phyloP scores from a whole-genome alignment of 2,797 vertebrate genomes.

The Macropodus opercularis region DNA sequence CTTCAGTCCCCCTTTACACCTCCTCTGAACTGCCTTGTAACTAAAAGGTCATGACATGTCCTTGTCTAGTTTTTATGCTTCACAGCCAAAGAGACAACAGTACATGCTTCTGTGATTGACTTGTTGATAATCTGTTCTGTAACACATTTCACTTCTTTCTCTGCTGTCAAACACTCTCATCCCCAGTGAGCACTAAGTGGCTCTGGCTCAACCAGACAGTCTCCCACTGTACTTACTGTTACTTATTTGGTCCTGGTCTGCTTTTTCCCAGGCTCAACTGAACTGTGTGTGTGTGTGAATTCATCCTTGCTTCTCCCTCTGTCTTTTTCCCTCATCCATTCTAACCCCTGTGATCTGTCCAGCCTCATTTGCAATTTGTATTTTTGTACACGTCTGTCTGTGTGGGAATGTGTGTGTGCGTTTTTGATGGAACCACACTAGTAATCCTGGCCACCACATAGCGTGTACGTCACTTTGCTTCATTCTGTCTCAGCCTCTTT shows the following conservation, averaged over 20 bases:
- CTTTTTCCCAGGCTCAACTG: conserved; percentile 78
- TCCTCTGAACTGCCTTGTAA: conserved; percentile 3
- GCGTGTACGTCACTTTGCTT: background rate
- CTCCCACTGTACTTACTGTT: conserved; percentile 68
- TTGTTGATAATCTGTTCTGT: conserved; percentile 28
- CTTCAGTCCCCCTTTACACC: background rate
- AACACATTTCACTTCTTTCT: conserved; percentile 47
- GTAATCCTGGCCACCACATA: conserved; percentile 10
- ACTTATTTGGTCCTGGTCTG: conserved; percentile 72
- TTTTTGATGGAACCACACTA: conserved; percentile 16
- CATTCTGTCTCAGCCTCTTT: background rate
- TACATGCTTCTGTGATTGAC: conserved; percentile 25
- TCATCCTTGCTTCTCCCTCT: conserved; percentile 27
- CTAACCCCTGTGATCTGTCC: conserved; percentile 48
- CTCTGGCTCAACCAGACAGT: conserved; percentile 56
- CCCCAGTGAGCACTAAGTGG: conserved; percentile 61
- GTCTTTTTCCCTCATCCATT: conserved; percentile 38
- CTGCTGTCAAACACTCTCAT: conserved; percentile 62
- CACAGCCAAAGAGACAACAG: conserved; percentile 11
- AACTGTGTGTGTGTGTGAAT: conserved; percentile 29
- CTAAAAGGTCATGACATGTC: conserved; percentile 3
- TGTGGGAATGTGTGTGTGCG: conserved; percentile 41
- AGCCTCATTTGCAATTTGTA: conserved; percentile 26
- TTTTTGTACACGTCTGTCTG: conserved; percentile 34
- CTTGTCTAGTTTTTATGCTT: conserved; percentile 18